Evolutionary conservation across 2,113 vertebrate species (phyloP).

Genomic region (Myocastor coypus): DNA sequence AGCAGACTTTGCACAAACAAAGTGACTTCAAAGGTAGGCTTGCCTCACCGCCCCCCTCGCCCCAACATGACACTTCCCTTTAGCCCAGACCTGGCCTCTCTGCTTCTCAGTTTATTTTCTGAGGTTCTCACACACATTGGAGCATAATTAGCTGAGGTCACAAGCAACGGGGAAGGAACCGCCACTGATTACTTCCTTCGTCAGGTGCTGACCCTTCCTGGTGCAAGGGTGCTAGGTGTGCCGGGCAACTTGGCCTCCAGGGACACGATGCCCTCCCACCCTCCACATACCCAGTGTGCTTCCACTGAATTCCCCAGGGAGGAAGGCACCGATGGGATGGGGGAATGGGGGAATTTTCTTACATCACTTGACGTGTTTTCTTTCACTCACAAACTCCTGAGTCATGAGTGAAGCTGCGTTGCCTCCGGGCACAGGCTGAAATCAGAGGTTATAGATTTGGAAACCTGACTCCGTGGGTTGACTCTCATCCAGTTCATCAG

Average conservation of each 20-base stretch:
- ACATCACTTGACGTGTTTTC: constrained; percentile 83
- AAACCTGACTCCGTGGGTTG: constrained; percentile 73
- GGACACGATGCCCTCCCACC: not conserved
- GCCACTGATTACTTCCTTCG: constrained; percentile 81
- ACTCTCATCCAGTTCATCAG: constrained; percentile 39
- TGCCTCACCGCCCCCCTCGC: constrained; percentile 57
- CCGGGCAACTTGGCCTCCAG: not conserved
- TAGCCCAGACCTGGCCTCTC: constrained; percentile 51
- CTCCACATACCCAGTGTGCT: not conserved
- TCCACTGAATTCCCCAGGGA: constrained; percentile 55
- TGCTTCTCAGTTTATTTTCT: constrained; percentile 69
- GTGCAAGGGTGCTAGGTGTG: not conserved
- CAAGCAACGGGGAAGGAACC: constrained; percentile 76
- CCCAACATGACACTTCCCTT: constrained; percentile 36
- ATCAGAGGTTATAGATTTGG: constrained; percentile 82
- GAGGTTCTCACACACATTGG: constrained; percentile 59
- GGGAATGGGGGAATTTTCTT: constrained; percentile 84
- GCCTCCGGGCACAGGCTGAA: constrained; percentile 67
- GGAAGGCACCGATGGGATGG: constrained; percentile 11
- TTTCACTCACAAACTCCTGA: constrained; percentile 87
- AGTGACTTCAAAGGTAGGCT: constrained; percentile 79
- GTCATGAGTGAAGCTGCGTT: constrained; percentile 81
- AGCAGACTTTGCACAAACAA: constrained; percentile 66
- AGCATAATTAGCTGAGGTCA: constrained; percentile 54
- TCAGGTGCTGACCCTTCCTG: constrained; percentile 69